Percentiles rank a stretch among this genome's conserved stretches.
These are phyloP conservation scores for Enteromius viviparus DNA, from an alignment of 2,797 vertebrate species.

Conservation along the genomic window DNA sequence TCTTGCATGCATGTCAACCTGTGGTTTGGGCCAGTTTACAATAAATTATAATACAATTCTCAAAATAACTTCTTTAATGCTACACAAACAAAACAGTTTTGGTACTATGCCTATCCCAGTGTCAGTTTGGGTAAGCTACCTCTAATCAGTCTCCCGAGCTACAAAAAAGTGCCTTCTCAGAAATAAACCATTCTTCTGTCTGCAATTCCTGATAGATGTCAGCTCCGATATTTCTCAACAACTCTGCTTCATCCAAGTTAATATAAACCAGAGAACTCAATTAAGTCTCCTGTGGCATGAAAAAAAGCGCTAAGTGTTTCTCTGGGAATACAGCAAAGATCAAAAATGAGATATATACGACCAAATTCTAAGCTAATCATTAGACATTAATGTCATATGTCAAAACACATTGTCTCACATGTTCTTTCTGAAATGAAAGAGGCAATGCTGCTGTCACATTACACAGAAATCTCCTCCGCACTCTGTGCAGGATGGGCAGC, in stretches of 20 bases:
- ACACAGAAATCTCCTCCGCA: neutral
- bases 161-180: neutral
- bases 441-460: neutral
- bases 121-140: neutral
- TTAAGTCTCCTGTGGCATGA: neutral
- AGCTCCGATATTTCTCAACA: slow-evolving; percentile 11
- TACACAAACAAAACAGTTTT: neutral
- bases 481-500: neutral
- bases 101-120: neutral
- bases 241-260: neutral
- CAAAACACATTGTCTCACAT: neutral
- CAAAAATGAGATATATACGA: neutral
- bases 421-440: neutral
- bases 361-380: neutral
- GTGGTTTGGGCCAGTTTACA: too few relatives aligned
- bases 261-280: slow-evolving; percentile 14
- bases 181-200: neutral
- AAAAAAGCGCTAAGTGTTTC: too few relatives aligned
- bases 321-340: neutral
- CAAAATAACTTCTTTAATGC: neutral
- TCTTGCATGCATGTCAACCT: too few relatives aligned
- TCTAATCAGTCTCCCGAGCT: neutral
- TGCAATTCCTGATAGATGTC: neutral
- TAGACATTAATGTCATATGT: neutral
- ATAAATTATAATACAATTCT: neutral